Evolutionary conservation across 1,140 invertebrate species (phyloP).

Genomic region (Drosophila asahinai): DNA sequence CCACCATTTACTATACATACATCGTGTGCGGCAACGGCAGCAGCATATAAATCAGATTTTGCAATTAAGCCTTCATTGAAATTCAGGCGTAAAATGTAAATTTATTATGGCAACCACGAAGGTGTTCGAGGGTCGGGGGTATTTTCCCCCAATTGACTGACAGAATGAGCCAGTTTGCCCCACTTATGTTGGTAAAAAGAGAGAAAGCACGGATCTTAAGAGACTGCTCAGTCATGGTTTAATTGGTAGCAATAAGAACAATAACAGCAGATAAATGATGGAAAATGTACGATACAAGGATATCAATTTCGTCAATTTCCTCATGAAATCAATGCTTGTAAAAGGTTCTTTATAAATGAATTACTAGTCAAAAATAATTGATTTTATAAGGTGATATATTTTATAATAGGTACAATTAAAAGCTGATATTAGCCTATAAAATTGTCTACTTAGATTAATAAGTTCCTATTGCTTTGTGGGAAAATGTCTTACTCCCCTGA

Average conservation of each 20-base stretch:
- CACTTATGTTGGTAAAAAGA: constrained; percentile 5
- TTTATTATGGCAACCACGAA: constrained; percentile 43
- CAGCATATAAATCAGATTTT: constrained; percentile 61
- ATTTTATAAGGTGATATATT: neutral
- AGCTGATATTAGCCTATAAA: too few species aligned
- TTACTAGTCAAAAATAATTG: neutral
- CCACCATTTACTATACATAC: neutral
- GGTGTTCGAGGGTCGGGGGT: neutral
- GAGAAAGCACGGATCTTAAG: neutral
- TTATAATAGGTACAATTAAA: too few species aligned
- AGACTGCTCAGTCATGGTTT: constrained; percentile 13
- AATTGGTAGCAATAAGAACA: constrained; percentile 8
- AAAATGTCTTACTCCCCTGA: too few species aligned
- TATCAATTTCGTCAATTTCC: neutral
- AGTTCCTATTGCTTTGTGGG: too few species aligned
- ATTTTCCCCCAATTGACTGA: constrained; percentile 22
- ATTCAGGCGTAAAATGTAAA: constrained; percentile 59
- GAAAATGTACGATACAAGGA: neutral
- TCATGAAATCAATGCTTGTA: neutral
- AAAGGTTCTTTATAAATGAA: neutral
- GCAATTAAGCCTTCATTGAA: constrained; percentile 68
- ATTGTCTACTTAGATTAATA: too few species aligned
- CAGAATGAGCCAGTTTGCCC: constrained; percentile 13
- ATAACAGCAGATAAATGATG: neutral
- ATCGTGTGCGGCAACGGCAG: constrained; percentile 8